Evolutionary conservation across 2,113 vertebrate genomes (phyloP).

Genomic region (Notiomystis cincta): DNA sequence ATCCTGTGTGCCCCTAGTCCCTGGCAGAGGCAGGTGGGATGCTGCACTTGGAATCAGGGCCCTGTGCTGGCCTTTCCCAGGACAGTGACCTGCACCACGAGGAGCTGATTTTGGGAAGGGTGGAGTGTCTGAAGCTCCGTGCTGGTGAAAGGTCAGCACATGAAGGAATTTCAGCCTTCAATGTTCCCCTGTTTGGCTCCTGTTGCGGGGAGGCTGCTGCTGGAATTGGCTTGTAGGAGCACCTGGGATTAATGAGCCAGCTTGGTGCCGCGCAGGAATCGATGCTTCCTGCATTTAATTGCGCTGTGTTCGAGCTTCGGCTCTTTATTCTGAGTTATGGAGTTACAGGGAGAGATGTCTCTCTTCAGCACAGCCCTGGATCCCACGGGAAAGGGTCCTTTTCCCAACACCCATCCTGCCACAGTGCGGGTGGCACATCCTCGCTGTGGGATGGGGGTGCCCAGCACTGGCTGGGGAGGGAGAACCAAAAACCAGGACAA

Average conservation of each 20-base stretch:
- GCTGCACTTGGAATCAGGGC: not conserved
- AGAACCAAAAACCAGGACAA: not conserved
- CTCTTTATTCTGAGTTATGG: conserved; percentile 73
- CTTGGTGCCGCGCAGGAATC: conserved; percentile 71
- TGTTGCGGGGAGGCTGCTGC: not conserved
- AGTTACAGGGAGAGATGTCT: conserved; percentile 64
- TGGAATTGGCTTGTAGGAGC: conserved; percentile 60
- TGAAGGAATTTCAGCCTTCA: conserved; percentile 48
- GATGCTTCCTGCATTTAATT: conserved; percentile 76
- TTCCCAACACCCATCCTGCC: not conserved
- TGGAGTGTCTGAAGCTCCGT: accelerated
- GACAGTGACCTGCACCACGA: accelerated
- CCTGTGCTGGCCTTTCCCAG: not conserved
- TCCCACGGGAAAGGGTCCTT: not conserved
- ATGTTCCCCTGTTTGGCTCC: conserved; percentile 15
- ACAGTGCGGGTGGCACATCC: accelerated
- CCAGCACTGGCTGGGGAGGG: not conserved
- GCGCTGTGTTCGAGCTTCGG: conserved; percentile 15
- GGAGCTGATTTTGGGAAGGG: accelerated
- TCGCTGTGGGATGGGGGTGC: accelerated
- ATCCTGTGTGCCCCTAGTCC: not conserved
- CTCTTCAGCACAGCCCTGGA: not conserved
- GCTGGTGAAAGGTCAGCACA: not conserved
- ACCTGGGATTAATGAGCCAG: conserved; percentile 79
- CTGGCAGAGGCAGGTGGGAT: not conserved